A percentile compares a stretch with the other conserved stretches of the same genome.
Conservation (phyloP, 2,888 invertebrate genomes). For the Ennomos quercinarius region DNA sequence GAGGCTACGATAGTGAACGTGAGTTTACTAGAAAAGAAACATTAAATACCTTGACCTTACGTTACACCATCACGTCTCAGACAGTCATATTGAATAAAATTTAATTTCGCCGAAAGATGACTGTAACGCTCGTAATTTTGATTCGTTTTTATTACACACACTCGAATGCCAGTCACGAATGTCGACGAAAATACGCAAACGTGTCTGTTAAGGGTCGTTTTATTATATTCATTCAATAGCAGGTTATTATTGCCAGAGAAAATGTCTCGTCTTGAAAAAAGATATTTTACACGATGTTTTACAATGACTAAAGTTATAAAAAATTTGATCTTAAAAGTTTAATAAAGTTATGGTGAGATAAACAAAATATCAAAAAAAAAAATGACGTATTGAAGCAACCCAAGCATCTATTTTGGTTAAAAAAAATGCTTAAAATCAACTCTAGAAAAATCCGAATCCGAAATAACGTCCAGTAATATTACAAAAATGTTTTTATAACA, state of each 20-base stretch:
- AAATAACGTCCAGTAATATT: too few relatives aligned
- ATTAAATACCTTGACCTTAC: neutral
- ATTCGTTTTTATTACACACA: slow-evolving; percentile 36
- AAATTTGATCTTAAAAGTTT: too few relatives aligned
- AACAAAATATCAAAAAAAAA: too few relatives aligned
- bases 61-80: too few relatives aligned
- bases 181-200: slow-evolving; percentile 36
- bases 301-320: neutral
- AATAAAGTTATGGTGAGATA: too few relatives aligned
- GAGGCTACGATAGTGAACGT: too few relatives aligned
- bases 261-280: slow-evolving; percentile 28
- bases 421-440: too few relatives aligned
- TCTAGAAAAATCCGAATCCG: too few relatives aligned
- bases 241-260: slow-evolving; percentile 34
- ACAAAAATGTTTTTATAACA: too few relatives aligned
- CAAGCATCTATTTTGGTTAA: too few relatives aligned
- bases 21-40: too few relatives aligned
- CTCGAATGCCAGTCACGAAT: slow-evolving; percentile 36
- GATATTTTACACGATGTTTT: slow-evolving; percentile 14
- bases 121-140: slow-evolving; percentile 17
- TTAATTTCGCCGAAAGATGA: slow-evolving; percentile 19
- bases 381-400: too few relatives aligned
- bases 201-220: slow-evolving; percentile 26
- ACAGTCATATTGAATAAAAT: slow-evolving; percentile 10
- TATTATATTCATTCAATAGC: slow-evolving; percentile 37